Evolutionary conservation across 1,140 invertebrate species (phyloP), one percentile per base, ranked within the genome.

Genomic region (Leptinotarsa undecemlineata): DNA sequence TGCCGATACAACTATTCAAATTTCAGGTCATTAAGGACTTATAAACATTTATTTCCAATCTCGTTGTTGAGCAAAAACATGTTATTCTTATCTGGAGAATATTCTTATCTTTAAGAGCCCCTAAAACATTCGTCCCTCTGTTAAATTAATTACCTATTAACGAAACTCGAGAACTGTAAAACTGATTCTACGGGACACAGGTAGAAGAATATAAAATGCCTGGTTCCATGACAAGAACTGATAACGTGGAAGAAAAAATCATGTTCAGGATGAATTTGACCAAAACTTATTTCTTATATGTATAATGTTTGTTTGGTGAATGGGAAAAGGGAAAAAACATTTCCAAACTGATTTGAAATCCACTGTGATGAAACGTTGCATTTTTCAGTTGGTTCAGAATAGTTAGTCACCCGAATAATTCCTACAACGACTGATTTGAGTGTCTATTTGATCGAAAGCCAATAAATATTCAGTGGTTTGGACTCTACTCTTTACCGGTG

Each of bases 121-220:
- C 48, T 64, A 51, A 61, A 73, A 73, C 72, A 73, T 67, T 73
- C 64, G 64, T 73, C 72, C 72, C 62, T 73, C 57, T 73, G 72
- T 73, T 68, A 73, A 73, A 73, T 73, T 73, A 73, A 73, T 73
- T 68, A 73, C 62, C 72, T 68, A 73, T 61, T 68, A 73, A 73
- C 72, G 72, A 73, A 73, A 67, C 66, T 72, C n/a, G 14, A 66
- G 71, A 64, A 72, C 62, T 72, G 71, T 72, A 64, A 64, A 72
- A 48, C 20, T 21, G 71, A 72, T 70, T 70, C 33, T 57, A 48
- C 33, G 57, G 68, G 68, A 70, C 68, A 70, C 68, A 70, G 68
- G 68, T 70, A 70, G 47, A 70, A 68, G 33, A 57, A 19, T 48
- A 70, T 70, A 70, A 70, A 70, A 70, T 57, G 26, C 21, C 51